Conservation (phyloP, 2,888 invertebrate genomes). For the Caenorhabditis drosophilae region DNA sequence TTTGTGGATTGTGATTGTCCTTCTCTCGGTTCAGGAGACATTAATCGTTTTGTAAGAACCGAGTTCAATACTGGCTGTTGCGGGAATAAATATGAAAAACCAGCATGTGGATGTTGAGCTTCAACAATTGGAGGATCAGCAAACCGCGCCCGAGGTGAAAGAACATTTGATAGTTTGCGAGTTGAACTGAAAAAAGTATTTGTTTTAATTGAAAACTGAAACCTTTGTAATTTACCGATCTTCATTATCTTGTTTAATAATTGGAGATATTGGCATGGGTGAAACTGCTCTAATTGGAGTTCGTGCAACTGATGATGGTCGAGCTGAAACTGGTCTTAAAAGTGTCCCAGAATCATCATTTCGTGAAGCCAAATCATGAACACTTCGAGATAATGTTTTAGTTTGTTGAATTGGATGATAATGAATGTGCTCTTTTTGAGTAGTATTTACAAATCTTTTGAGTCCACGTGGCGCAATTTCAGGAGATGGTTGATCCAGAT, state of each 20-base stretch:
- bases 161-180: constrained; percentile 27
- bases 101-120: constrained; percentile 56
- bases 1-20: constrained; percentile 1
- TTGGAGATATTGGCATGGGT: constrained; percentile 38
- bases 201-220: background rate
- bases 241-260: constrained; percentile 34
- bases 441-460: constrained; percentile 29
- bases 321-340: constrained; percentile 39
- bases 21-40: constrained; percentile 50
- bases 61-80: constrained; percentile 54
- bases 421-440: constrained; percentile 36
- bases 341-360: constrained; percentile 38
- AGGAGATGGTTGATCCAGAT: constrained; percentile 25
- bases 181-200: constrained; percentile 8
- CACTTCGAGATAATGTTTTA: constrained; percentile 43
- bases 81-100: constrained; percentile 63
- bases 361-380: constrained; percentile 40
- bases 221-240: constrained; percentile 3
- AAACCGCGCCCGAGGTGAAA: constrained; percentile 51
- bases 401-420: constrained; percentile 50
- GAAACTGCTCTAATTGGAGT: constrained; percentile 30
- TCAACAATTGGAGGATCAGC: constrained; percentile 55
- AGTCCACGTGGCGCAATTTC: constrained; percentile 38
- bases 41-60: constrained; percentile 45
- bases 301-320: constrained; percentile 31